phyloP scores from a whole-genome alignment of 2,888 invertebrate species.

The Synanthedon vespiformis region DNA sequence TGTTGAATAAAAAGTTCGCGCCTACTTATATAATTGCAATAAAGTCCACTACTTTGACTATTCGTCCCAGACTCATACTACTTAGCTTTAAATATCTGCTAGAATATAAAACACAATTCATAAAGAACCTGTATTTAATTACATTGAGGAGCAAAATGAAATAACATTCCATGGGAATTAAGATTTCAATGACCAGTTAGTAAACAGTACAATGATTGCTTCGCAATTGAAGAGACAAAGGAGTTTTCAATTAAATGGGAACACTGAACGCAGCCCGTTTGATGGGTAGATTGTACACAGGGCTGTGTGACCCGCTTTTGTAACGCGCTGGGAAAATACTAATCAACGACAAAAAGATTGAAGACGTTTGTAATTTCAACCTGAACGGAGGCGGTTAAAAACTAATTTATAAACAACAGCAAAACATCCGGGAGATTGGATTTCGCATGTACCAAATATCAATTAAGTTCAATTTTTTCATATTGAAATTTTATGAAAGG shows the following conservation, averaged over 20 bases:
- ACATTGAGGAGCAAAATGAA: slow-evolving; percentile 1
- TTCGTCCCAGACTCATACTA: too few relatives aligned
- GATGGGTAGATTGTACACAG: slow-evolving; percentile 11
- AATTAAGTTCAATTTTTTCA: too few relatives aligned
- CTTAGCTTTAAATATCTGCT: too few relatives aligned
- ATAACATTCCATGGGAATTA: slow-evolving; percentile 5
- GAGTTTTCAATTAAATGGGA: slow-evolving; percentile 29
- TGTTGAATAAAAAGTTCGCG: too few relatives aligned
- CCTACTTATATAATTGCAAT: too few relatives aligned
- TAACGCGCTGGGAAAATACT: slow-evolving; percentile 7
- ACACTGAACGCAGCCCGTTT: slow-evolving; percentile 19
- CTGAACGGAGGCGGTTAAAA: slow-evolving; percentile 4
- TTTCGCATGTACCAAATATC: neutral
- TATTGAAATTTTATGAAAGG: too few relatives aligned
- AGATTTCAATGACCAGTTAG: slow-evolving; percentile 1
- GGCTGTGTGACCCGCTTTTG: neutral
- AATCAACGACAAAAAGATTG: slow-evolving; percentile 23
- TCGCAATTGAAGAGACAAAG: slow-evolving; percentile 14
- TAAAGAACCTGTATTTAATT: neutral
- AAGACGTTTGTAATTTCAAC: slow-evolving; percentile 24
- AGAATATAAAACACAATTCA: neutral
- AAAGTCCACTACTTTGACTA: too few relatives aligned
- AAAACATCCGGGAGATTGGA: too few relatives aligned
- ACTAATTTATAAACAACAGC: neutral
- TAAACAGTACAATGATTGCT: slow-evolving; percentile 8